Evolutionary conservation across 2,888 invertebrate genomes (phyloP).

Genomic region (Luperina testacea): DNA sequence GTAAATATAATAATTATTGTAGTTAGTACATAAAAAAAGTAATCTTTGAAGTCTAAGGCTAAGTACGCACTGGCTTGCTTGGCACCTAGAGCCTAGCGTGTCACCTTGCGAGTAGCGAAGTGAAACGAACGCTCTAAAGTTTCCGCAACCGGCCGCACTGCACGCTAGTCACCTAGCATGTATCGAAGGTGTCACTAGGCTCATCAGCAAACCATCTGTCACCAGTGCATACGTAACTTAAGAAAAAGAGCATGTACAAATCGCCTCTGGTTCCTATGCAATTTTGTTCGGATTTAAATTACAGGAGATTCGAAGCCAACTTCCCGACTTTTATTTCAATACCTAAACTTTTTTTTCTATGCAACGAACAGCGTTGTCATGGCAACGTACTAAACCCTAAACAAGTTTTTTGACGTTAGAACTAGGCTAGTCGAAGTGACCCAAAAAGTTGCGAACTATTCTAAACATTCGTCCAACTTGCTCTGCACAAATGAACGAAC

Average conservation of each 20-base stretch:
- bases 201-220: neutral
- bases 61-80: neutral
- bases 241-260: neutral
- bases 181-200: neutral
- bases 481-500: constrained; percentile 12
- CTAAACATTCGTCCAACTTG: constrained; percentile 34
- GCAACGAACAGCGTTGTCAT: neutral
- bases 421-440: constrained; percentile 22
- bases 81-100: neutral
- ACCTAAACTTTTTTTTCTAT: neutral
- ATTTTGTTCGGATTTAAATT: neutral
- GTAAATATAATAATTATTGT: neutral
- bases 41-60: neutral
- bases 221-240: neutral
- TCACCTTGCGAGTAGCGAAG: neutral
- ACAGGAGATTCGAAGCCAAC: neutral
- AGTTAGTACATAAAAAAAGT: neutral
- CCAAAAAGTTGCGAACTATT: constrained; percentile 32
- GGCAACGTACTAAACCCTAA: constrained; percentile 1
- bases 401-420: constrained; percentile 1
- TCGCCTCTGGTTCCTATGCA: neutral
- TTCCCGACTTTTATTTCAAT: neutral
- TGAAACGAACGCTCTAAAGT: neutral
- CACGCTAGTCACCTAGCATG: neutral
- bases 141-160: neutral